Base-by-base conservation (phyloP, 53 echinoderm and acorn worm genomes). In the Echinometra lucunter region DNA sequence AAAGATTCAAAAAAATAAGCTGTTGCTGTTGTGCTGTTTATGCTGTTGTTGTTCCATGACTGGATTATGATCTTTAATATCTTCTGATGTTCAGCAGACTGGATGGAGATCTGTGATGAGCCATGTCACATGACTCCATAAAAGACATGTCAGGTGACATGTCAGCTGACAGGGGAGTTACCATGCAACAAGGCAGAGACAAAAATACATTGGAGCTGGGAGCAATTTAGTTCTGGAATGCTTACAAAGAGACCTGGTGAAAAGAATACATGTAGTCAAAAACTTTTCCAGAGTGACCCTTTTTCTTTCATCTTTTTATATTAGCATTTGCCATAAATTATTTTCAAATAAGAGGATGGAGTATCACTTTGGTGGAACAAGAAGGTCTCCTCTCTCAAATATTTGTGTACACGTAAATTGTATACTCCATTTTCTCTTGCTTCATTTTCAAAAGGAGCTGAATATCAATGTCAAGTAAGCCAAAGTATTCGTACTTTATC, bases 81-180 rank as follows among this genome's bases (percentile, higher is more conserved):
- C 8, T 69, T 11, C 12, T 11, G 10, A 21, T 23, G 32, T 69
- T 28, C 69, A 69, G 28, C 34, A 10, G 69, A 69, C 2, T 10
- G 34, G 69, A 32, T 69, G n/a, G n/a, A 19, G 32, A 69, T 69
- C 34, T 69, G 69, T 69, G 63, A 69, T 34, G 32, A 32, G 69
- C 10, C 12, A 69, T 69, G 11, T 69, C 34, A 32, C 34, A 69
- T 7, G 13, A 69, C 11, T 69, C 32, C 28, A 69, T 69, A 69
- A 69, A 30, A 69, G 69, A 69, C 69, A 32, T 69, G 69, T 69
- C 69, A 69, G 69, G 69, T 69, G 69, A 69, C 69, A 69, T 30
- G 69, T 69, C 69, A 69, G 30, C 30, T 69, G 69, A 69, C 69
- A 69, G 69, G 18, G 32, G 67, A 67, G 67, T 32, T 67, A 8